Base-by-base conservation (phyloP, 1,140 invertebrate genomes). In the Penaeus vannamei region DNA sequence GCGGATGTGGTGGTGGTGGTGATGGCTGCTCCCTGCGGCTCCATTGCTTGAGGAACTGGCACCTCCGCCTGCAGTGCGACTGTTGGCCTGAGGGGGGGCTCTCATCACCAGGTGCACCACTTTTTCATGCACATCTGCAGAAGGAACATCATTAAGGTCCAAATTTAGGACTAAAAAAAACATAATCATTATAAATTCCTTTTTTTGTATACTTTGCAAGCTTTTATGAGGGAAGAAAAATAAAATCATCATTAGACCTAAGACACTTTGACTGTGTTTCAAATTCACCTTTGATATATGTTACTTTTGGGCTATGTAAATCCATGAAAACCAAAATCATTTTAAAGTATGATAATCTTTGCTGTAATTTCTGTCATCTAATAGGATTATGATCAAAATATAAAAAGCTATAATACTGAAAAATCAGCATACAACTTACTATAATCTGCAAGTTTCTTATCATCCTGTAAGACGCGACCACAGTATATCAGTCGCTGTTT, bases 31-130 rank as follows among this genome's bases (percentile, higher is more conserved):
- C 32, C 79, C 84, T 42, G 76, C 32, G 29, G 81, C 79, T 64
- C 69, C 76, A 53, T 42, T 85, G 66, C 85, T 83, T 5, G 84
- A 85, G 29, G 90, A 77, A 26, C 87, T 89, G 69, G 42, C 76
- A 85, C 84, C 91, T 64, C 42, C 83, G 91, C 80, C 86, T 66
- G 62, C 91, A 86, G 69, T 92, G 92, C 46, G 93, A 90, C 90
- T 93, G 92, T 69, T 94, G 94, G 29, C 89, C 42, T 90, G 88
- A 53, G 97, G 97, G 10, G 97, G 95, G 10, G 94, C 92, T 61
- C 97, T 94, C 93, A 98, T 96, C n/a, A 98, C 98, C 92, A 99
- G 94, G 93, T 99, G 98, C 79, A 99, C 95, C 26, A 98, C 97
- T 94, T 98, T 98, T 2, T 96, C 97, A 93, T 98, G 94, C 20